Evolutionary conservation across 2,888 invertebrate species (phyloP).

Genomic region (Machimus rusticus): DNA sequence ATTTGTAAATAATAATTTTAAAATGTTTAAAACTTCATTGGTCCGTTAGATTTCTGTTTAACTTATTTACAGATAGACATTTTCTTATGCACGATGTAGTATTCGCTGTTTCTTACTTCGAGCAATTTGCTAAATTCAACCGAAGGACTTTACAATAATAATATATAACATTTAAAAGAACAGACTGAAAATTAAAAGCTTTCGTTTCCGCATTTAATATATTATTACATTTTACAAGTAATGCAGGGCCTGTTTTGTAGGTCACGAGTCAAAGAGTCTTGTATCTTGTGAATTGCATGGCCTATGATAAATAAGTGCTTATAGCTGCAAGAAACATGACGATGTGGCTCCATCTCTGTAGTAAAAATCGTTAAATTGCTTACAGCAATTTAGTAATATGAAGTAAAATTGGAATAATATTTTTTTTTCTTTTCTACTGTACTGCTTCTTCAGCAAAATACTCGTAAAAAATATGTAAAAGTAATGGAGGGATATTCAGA

Average conservation of each 20-base stretch:
- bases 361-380: not conserved
- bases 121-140: not conserved
- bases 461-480: not conserved
- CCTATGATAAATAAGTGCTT: not conserved
- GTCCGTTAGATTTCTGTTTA: not conserved
- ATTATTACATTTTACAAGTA: not conserved
- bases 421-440: not conserved
- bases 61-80: not conserved
- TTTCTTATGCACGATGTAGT: not conserved
- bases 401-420: not conserved
- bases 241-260: not conserved
- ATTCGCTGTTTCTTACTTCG: not conserved
- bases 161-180: not conserved
- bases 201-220: not conserved
- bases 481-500: not conserved
- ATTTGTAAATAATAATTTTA: too few relatives aligned
- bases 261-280: not conserved
- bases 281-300: not conserved
- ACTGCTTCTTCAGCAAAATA: not conserved
- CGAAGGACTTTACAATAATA: not conserved
- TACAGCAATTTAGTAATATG: not conserved
- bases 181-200: conserved; percentile 6
- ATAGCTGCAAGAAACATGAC: not conserved
- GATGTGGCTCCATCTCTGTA: not conserved
- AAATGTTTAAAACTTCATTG: not conserved